Evolutionary conservation across 2,888 invertebrate species (phyloP).

Genomic region (Euspilapteryx auroguttella): DNA sequence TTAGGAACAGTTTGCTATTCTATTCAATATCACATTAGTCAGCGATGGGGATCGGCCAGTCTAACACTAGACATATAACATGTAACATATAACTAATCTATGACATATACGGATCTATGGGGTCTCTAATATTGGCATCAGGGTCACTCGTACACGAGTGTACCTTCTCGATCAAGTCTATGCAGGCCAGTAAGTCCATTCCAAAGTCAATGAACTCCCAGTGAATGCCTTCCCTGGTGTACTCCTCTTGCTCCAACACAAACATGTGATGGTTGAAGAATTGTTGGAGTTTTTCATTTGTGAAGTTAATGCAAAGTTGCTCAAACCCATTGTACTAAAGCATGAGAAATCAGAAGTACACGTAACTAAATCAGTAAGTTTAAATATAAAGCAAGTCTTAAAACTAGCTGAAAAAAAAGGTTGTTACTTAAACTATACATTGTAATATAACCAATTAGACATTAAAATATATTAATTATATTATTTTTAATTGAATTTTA

Average conservation of each 20-base stretch:
- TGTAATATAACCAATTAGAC: too few species aligned
- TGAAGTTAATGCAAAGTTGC: constrained; percentile 98
- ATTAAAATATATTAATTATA: too few species aligned
- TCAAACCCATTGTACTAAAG: constrained; percentile 96
- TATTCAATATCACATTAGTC: constrained; percentile 7
- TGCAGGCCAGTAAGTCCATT: constrained; percentile 94
- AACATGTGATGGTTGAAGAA: constrained; percentile 99
- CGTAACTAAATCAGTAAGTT: too few species aligned
- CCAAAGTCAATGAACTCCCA: constrained; percentile 98
- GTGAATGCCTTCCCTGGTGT: constrained; percentile 90
- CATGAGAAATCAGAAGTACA: too few species aligned
- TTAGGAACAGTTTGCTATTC: constrained; percentile 14
- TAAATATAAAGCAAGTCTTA: too few species aligned
- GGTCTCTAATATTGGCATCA: neutral
- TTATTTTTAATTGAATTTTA: too few species aligned
- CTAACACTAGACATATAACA: constrained; percentile 2
- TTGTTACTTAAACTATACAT: too few species aligned
- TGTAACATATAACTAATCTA: too few species aligned
- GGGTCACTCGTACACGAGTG: constrained; percentile 20
- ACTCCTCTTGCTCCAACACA: constrained; percentile 96
- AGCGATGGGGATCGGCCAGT: constrained; percentile 4
- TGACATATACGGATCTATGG: neutral
- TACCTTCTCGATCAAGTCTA: constrained; percentile 95
- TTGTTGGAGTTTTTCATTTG: constrained; percentile 96
- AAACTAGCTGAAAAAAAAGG: too few species aligned